Base-by-base conservation (phyloP, 2,113 vertebrate species). In the Echinops telfairi region DNA sequence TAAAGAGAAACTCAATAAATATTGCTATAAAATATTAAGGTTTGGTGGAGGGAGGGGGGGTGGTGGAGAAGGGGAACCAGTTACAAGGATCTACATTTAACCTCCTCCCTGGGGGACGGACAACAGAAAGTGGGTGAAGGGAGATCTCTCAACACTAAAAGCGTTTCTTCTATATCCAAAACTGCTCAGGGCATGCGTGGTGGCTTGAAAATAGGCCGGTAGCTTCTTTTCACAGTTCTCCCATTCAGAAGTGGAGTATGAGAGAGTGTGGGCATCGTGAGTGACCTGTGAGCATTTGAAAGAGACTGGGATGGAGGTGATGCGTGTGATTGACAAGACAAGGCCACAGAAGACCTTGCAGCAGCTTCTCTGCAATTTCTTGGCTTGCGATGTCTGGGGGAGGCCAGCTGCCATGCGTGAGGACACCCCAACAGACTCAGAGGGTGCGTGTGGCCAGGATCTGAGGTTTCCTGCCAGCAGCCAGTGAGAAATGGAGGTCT, bases 171-270 rank as follows among this genome's bases (percentile, higher is more conserved):
- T 88, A 2, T 20, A 47, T 88, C 17, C 38, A 38, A 71, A 93
- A 86, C 66, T 92, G 47, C n/a, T 73, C 40, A 29, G 25, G 20
- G 36, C 16, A 87, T 68, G 27, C 78, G 22, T 25, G 17, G 11
- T 23, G 7, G 16, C n/a, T 92, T 94, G 47, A 70, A 94, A 82
- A 84, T n/a, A 83, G 19, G 22, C 22, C 86, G 16, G 85, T 23
- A 66, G 64, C 60, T 89, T 89, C 27, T 62, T 62, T 70, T 14
- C 22, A 62, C n/a, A 83, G 5, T 62, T 11, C 14, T 75, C 2
- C 23, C 38, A 76, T 81, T 33, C 60, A 70, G 31, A 68, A 6
- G 53, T 43, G 6, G 27, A 87, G 64, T 38, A 36, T 76, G 17
- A 71, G 17, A 71, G 40, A 75, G 3, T 85, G 58, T 57, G 29